Evolutionary conservation across 2,888 invertebrate genomes (phyloP).

Genomic region (Drosophila quasianomalipes): DNA sequence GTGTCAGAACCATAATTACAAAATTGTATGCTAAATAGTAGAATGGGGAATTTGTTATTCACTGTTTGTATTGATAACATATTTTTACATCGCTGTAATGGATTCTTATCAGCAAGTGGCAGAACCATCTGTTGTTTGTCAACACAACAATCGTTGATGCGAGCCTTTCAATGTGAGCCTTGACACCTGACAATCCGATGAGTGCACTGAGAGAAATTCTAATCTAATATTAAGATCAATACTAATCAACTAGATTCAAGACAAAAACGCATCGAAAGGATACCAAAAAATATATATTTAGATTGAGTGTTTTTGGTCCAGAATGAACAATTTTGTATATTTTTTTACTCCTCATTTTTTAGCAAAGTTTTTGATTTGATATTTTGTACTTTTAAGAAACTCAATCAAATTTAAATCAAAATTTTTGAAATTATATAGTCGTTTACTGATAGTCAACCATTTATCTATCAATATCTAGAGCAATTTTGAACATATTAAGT

Average conservation of each 20-base stretch:
- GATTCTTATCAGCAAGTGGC: slow-evolving; percentile 34
- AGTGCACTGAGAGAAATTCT: not conserved
- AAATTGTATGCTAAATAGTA: not conserved
- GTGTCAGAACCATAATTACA: slow-evolving; percentile 72
- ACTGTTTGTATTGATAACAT: slow-evolving; percentile 22
- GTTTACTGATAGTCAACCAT: not conserved
- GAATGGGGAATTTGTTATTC: not conserved
- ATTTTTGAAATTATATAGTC: not conserved
- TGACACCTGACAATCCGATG: slow-evolving; percentile 46
- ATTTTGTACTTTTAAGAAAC: not conserved
- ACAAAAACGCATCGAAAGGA: not conserved
- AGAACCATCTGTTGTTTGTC: slow-evolving; percentile 29
- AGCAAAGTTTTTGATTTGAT: not conserved
- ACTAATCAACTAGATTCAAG: not conserved
- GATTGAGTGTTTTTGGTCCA: not conserved
- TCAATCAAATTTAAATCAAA: not conserved
- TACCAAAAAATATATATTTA: not conserved
- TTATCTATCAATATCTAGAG: not conserved
- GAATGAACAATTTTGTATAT: not conserved
- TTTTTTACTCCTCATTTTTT: not conserved
- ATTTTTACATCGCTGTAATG: slow-evolving; percentile 39
- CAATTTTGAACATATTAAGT: not conserved
- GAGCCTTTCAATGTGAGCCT: slow-evolving; percentile 9
- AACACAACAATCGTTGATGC: slow-evolving; percentile 8
- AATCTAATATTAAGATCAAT: not conserved